Conservation (phyloP, 2,113 vertebrate genomes). For the Strigops habroptila region DNA sequence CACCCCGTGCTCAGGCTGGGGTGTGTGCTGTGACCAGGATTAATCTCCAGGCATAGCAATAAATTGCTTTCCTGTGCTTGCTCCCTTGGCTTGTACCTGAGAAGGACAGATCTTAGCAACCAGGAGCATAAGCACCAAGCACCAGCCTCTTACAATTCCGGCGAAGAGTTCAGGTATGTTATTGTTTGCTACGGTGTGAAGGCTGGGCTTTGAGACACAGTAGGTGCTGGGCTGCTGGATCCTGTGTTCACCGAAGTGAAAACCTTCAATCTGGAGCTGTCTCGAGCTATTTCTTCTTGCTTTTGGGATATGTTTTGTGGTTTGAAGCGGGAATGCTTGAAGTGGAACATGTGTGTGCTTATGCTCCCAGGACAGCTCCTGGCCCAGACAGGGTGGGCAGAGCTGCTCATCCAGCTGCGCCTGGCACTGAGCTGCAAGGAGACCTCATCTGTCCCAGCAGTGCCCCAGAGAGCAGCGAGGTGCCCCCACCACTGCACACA, state of each 20-base stretch:
- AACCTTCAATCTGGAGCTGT: background rate
- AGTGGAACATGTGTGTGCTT: background rate
- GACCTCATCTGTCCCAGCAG: background rate
- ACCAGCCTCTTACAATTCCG: background rate
- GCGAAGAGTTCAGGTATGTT: background rate
- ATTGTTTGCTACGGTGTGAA: background rate
- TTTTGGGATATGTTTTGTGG: background rate
- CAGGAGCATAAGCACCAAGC: background rate
- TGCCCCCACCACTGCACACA: background rate
- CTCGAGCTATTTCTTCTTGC: background rate
- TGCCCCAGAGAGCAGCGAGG: background rate
- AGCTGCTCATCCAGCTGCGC: background rate
- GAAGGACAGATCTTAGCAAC: background rate
- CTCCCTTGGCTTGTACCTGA: background rate
- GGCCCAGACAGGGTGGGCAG: background rate
- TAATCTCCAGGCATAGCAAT: background rate
- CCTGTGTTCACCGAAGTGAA: rapidly evolving
- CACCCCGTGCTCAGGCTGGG: background rate
- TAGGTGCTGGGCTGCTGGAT: background rate
- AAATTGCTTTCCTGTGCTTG: background rate
- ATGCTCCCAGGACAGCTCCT: background rate
- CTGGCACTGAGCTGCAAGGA: background rate
- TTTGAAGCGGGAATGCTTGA: background rate
- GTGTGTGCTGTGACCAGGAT: background rate
- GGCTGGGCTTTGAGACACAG: background rate